phyloP scores from a whole-genome alignment of 2,113 vertebrate species.

The Tamias sibiricus region DNA sequence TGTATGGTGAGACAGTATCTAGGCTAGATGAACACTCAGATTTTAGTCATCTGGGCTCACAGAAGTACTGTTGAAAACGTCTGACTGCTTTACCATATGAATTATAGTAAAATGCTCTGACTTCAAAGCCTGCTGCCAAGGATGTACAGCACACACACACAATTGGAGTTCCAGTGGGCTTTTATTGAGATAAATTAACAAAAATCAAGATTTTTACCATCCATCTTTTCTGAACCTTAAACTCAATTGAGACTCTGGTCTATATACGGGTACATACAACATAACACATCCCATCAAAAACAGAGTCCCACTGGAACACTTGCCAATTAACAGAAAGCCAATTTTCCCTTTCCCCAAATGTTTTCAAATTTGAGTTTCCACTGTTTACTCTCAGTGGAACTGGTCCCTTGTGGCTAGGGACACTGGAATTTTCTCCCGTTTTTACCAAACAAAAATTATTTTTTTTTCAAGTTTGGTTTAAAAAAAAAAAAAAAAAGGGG shows the following conservation, averaged over 20 bases:
- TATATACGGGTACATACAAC: conserved; percentile 67
- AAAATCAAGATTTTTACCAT: conserved; percentile 86
- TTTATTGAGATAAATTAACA: conserved; percentile 90
- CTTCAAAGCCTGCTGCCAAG: background rate
- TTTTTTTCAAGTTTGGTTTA: conserved; percentile 77
- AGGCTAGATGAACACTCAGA: background rate
- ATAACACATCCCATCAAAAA: conserved; percentile 83
- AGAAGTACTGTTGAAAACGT: background rate
- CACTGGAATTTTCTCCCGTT: conserved; percentile 73
- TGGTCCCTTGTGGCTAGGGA: conserved; percentile 82
- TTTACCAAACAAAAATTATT: conserved; percentile 74
- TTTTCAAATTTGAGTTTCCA: conserved; percentile 81
- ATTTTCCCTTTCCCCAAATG: conserved; percentile 81
- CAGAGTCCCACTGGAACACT: conserved; percentile 86
- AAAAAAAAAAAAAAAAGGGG: conserved; percentile 88
- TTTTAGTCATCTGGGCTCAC: background rate
- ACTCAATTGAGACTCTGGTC: conserved; percentile 75
- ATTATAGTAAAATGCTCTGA: background rate
- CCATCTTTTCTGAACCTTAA: conserved; percentile 78
- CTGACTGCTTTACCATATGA: background rate
- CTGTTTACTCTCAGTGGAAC: conserved; percentile 82
- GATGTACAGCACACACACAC: background rate
- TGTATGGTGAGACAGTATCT: too few relatives aligned
- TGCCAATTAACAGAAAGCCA: conserved; percentile 86
- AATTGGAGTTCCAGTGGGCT: conserved; percentile 88